Evolutionary conservation across 2,888 invertebrate genomes (phyloP).

Genomic region (Palloptera scutellata): DNA sequence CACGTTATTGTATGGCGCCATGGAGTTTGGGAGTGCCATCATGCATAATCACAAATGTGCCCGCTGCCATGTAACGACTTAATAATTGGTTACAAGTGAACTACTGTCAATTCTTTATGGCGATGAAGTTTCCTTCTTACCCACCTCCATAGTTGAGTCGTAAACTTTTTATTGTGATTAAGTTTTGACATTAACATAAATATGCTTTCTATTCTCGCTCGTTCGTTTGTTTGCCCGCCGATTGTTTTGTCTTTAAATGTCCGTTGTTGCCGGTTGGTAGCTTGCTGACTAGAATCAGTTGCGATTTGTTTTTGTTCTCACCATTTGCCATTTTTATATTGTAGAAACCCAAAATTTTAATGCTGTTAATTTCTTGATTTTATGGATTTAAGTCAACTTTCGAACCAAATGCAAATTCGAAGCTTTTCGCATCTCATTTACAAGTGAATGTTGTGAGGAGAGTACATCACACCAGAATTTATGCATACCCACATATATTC

Average conservation of each 20-base stretch:
- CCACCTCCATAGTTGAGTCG: no score
- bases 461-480: no score
- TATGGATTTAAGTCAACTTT: constrained; percentile 22
- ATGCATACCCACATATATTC: no score
- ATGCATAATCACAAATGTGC: no score
- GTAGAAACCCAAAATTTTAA: background rate
- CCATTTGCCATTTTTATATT: background rate
- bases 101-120: no score
- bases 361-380: constrained; percentile 3
- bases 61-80: no score
- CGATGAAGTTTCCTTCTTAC: no score
- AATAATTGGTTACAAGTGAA: no score
- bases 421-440: background rate
- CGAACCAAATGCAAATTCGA: constrained; percentile 47
- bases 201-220: background rate
- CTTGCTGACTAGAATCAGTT: no score
- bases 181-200: background rate
- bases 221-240: background rate
- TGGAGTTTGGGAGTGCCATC: no score
- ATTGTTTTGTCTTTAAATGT: background rate
- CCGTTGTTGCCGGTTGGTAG: background rate
- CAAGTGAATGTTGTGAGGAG: background rate
- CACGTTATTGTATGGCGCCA: no score
- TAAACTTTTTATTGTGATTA: background rate
- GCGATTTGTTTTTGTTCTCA: no score